A percentile compares a stretch with the other conserved stretches of the same genome.
Conservation (phyloP, 2,113 vertebrate genomes). For the Oxygymnocypris stewartii region DNA sequence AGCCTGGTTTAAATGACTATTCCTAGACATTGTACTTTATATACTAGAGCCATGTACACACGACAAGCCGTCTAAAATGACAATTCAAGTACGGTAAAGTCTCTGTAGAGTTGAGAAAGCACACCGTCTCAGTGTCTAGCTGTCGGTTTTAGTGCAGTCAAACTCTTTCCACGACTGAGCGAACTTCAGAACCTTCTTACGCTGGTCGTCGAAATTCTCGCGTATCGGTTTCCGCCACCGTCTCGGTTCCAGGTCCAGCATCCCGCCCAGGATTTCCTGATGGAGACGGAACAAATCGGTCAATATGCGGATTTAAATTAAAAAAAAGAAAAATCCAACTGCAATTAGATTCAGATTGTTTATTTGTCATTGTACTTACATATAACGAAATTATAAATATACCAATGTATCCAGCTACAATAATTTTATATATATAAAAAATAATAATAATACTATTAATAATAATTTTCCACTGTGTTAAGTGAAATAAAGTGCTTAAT, state of each 20-base stretch:
- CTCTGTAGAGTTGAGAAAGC: neutral
- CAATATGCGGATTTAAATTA: neutral
- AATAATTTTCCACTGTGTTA: too few relatives aligned
- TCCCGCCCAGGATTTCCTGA: slow-evolving; percentile 96
- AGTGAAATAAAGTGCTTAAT: too few relatives aligned
- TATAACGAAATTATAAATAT: too few relatives aligned
- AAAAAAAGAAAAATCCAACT: too few relatives aligned
- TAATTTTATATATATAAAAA: too few relatives aligned
- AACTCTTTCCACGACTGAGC: slow-evolving; percentile 94
- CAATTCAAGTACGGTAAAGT: neutral
- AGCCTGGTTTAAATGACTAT: neutral
- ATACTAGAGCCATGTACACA: neutral
- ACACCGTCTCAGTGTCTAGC: slow-evolving; percentile 46
- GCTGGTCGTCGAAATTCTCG: slow-evolving; percentile 95
- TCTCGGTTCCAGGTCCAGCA: slow-evolving; percentile 93
- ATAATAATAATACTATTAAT: too few relatives aligned
- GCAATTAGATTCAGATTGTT: too few relatives aligned
- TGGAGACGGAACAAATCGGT: neutral
- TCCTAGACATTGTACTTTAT: too few relatives aligned
- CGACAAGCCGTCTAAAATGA: neutral
- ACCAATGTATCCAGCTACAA: too few relatives aligned
- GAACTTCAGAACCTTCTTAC: slow-evolving; percentile 93
- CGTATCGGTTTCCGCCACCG: slow-evolving; percentile 87
- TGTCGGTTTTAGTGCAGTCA: slow-evolving; percentile 86
- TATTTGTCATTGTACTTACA: too few relatives aligned